Evolutionary conservation across 2,797 vertebrate species (phyloP).

Genomic region (Danio tinwini): DNA sequence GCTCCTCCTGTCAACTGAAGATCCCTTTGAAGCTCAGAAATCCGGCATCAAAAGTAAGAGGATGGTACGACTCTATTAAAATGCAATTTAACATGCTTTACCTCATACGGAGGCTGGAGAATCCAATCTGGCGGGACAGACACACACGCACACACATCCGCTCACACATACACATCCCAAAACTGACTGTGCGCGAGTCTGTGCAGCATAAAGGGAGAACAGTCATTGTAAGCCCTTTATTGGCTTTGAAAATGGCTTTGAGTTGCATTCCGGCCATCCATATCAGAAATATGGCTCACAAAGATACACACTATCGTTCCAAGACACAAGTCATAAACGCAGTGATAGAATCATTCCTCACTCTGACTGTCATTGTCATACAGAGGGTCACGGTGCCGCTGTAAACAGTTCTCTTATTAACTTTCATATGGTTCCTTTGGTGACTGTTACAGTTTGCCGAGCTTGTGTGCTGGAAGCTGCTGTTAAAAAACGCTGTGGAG

Average conservation of each 20-base stretch:
- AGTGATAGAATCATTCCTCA: slow-evolving; percentile 48
- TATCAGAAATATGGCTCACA: slow-evolving; percentile 55
- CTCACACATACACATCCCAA: slow-evolving; percentile 43
- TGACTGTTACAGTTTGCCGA: slow-evolving; percentile 34
- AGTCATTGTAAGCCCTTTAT: slow-evolving; percentile 55
- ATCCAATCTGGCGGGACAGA: slow-evolving; percentile 46
- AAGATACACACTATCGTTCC: slow-evolving; percentile 44
- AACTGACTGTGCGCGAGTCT: slow-evolving; percentile 53
- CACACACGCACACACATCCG: slow-evolving; percentile 47
- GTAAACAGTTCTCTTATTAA: slow-evolving; percentile 40
- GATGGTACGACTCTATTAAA: slow-evolving; percentile 66
- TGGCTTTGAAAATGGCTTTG: slow-evolving; percentile 54
- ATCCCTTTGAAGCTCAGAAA: slow-evolving; percentile 63
- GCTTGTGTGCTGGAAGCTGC: neutral
- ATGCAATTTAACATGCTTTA: slow-evolving; percentile 68
- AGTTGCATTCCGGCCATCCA: slow-evolving; percentile 41
- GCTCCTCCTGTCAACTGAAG: slow-evolving; percentile 56
- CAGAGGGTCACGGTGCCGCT: neutral
- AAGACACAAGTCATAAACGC: slow-evolving; percentile 57
- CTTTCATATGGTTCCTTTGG: slow-evolving; percentile 38
- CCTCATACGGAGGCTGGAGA: slow-evolving; percentile 56
- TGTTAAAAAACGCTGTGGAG: neutral
- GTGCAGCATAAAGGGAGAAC: slow-evolving; percentile 48
- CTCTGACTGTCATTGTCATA: slow-evolving; percentile 43
- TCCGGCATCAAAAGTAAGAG: slow-evolving; percentile 54